A percentile compares a stretch with the other conserved stretches of the same genome.
Evolutionary conservation across 2,113 vertebrate genomes (phyloP).

Genomic region (Brachirus orientalis): DNA sequence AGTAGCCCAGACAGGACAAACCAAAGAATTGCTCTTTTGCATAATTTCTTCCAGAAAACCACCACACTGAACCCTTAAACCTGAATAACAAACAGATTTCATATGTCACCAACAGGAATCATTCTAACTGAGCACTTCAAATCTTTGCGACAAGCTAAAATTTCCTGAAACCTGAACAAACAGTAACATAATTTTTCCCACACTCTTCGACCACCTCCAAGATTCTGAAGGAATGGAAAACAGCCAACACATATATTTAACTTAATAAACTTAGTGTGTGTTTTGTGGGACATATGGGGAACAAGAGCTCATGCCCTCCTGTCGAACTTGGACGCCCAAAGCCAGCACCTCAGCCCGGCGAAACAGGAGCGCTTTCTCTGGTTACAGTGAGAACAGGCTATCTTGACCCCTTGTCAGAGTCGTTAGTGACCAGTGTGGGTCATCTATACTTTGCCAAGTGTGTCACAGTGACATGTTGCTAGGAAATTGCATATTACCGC

Average conservation of each 20-base stretch:
- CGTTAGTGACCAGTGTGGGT: slow-evolving; percentile 66
- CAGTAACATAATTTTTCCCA: background rate
- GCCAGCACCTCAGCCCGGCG: slow-evolving; percentile 29
- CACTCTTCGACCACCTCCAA: background rate
- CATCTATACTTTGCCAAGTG: slow-evolving; percentile 63
- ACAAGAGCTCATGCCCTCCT: slow-evolving; percentile 35
- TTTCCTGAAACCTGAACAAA: background rate
- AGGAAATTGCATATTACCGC: slow-evolving; percentile 68
- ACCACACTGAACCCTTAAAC: background rate
- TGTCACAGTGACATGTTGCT: slow-evolving; percentile 67
- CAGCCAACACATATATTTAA: slow-evolving; percentile 9
- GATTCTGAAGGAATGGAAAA: background rate
- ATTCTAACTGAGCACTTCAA: slow-evolving; percentile 25
- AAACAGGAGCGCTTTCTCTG: slow-evolving; percentile 62
- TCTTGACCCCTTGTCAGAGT: slow-evolving; percentile 66
- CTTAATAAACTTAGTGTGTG: slow-evolving; percentile 41
- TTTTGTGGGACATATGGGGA: slow-evolving; percentile 41
- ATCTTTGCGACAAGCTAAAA: background rate
- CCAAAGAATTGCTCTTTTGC: too few species aligned
- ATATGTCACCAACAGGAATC: slow-evolving; percentile 48
- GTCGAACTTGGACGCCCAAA: slow-evolving; percentile 39
- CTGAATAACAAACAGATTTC: slow-evolving; percentile 2
- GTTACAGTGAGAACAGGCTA: slow-evolving; percentile 53
- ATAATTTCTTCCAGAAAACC: background rate
- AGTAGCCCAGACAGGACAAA: background rate